Evolutionary conservation across 2,113 vertebrate species (phyloP).

Genomic region (Rhodinocichla rosea): DNA sequence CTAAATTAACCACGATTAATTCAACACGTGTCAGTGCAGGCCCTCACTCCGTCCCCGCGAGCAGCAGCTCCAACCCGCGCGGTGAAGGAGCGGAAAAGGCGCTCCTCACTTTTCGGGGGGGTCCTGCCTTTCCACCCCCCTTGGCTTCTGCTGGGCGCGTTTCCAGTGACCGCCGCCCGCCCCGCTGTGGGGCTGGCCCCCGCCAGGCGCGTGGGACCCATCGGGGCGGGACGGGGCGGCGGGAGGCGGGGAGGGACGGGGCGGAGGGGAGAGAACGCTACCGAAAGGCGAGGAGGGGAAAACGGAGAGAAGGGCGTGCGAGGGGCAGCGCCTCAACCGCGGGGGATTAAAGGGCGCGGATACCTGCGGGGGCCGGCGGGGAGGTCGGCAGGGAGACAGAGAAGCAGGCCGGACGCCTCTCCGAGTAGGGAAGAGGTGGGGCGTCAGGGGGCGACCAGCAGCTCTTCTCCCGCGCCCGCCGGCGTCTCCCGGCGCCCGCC

Average conservation of each 20-base stretch:
- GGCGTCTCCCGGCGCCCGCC: neutral
- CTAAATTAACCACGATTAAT: neutral
- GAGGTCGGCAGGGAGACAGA: neutral
- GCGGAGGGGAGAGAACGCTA: neutral
- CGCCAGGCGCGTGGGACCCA: slow-evolving; percentile 83
- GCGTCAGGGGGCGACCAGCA: slow-evolving; percentile 7
- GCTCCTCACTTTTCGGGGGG: neutral
- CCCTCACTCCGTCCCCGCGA: neutral
- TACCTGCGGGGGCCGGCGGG: neutral
- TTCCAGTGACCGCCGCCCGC: slow-evolving; percentile 69
- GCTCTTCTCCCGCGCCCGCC: neutral
- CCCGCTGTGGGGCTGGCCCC: slow-evolving; percentile 47
- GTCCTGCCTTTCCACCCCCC: neutral
- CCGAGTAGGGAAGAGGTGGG: neutral
- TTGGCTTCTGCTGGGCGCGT: neutral
- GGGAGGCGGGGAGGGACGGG: slow-evolving; percentile 74
- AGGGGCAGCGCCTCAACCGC: neutral
- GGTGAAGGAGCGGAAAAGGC: neutral
- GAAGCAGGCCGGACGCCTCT: neutral
- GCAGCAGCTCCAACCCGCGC: neutral
- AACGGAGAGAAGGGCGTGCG: slow-evolving; percentile 50
- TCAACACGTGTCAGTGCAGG: neutral
- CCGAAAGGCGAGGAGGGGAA: neutral
- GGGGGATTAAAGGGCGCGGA: slow-evolving; percentile 4
- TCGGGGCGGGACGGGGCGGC: slow-evolving; percentile 79